Conservation (phyloP, 2,797 vertebrate species). For the Sandelia bainsii region DNA sequence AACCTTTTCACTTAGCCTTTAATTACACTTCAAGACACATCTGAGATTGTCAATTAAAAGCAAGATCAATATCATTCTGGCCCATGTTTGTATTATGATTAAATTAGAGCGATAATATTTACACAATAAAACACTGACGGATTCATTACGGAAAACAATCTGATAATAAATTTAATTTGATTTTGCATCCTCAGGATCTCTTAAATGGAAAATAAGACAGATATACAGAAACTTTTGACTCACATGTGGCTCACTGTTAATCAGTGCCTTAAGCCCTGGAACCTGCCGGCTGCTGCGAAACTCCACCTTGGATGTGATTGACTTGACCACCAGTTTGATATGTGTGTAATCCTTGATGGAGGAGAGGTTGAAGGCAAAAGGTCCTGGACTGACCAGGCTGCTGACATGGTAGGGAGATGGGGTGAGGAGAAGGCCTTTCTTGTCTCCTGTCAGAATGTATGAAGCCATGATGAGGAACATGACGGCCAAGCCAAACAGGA, state of each 20-base stretch:
- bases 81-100: conserved; percentile 30
- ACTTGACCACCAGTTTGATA: conserved; percentile 87
- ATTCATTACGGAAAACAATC: conserved; percentile 14
- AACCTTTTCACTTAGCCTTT: conserved; percentile 43
- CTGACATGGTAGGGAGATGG: conserved; percentile 89
- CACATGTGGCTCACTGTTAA: conserved; percentile 90
- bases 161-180: conserved; percentile 6
- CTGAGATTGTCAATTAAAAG: conserved; percentile 55
- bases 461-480: conserved; percentile 92
- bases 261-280: conserved; percentile 86
- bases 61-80: conserved; percentile 45
- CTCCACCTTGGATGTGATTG: conserved; percentile 87
- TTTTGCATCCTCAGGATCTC: neutral
- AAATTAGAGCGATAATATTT: conserved; percentile 38
- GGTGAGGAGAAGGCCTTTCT: conserved; percentile 87
- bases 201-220: neutral
- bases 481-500: conserved; percentile 88
- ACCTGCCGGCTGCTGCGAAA: conserved; percentile 84
- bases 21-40: conserved; percentile 44
- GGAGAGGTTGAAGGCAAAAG: conserved; percentile 86
- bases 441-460: conserved; percentile 91
- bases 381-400: conserved; percentile 83
- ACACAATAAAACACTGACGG: conserved; percentile 11
- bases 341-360: conserved; percentile 86
- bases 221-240: conserved; percentile 66